Base-by-base conservation (phyloP, 2,113 vertebrate species). In the Callocephalon fimbriatum region DNA sequence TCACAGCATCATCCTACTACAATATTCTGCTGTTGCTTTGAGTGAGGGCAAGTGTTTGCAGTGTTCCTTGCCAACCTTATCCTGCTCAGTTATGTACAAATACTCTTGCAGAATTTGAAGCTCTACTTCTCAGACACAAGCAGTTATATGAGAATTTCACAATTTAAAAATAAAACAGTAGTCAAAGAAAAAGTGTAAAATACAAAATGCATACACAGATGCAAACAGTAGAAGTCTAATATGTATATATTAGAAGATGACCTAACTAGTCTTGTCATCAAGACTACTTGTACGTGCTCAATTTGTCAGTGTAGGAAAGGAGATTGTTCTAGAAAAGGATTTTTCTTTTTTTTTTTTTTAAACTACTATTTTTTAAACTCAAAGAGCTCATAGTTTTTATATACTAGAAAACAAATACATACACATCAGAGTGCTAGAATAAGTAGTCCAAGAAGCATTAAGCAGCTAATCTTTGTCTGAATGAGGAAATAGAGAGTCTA, bases 201-300 rank as follows among this genome's bases (percentile, higher is more conserved):
- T 56, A 15, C 13, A 32, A 84, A 87, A 67, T 22, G 8, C 2
- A 3, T 40, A 11, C 44, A 15, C 12, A 29, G n/a, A 20, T 77
- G 56, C 6, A 12, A 74, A 50, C 2, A 40, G 42, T 4, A 25
- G 23, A 42, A 62, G 26, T 62, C 10, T 40, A 12, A 11, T 40
- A 40, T 40, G 12, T 40, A 40, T 40, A 14, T 40, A 47, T 63
- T 54, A 54, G 82, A 65, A 75, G 7, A 21, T 92, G 32, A 56
- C 25, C 14, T 68, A 4, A 2, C 10, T 40, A 0, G 21, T 81
- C 11, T 35, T 73, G 6, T 44, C 35, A 37, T 78, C 11, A 53
- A 10, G 32, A 29, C 12, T 87, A 11, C 15, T 40, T 40, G 16
- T 63, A 40, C 0, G 0, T 45, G 8, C 15, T 63, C 7, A 2